Evolutionary conservation across 2,113 vertebrate genomes (phyloP).

Genomic region (Muntiacus reevesi): DNA sequence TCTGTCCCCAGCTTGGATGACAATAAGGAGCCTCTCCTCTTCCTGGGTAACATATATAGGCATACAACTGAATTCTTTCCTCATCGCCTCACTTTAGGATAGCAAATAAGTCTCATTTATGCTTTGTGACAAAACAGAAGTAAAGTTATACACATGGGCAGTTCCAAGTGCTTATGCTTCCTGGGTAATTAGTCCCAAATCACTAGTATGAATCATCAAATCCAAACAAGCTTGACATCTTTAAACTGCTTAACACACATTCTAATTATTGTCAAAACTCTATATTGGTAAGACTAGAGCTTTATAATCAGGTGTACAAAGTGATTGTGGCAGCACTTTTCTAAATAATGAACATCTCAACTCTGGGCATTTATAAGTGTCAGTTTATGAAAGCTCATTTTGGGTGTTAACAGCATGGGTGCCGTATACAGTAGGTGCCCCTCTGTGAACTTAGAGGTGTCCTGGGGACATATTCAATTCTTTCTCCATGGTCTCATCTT

Average conservation of each 20-base stretch:
- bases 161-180: neutral
- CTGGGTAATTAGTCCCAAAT: neutral
- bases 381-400: neutral
- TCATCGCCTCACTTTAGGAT: neutral
- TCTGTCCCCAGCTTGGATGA: neutral
- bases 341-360: neutral
- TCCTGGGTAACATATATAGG: neutral
- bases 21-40: neutral
- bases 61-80: neutral
- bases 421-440: neutral
- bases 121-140: neutral
- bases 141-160: neutral
- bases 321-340: neutral
- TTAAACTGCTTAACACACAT: neutral
- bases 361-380: neutral
- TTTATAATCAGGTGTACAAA: neutral
- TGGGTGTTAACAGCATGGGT: neutral
- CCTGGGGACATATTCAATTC: neutral
- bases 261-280: neutral
- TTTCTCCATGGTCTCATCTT: neutral
- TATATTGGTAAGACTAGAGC: neutral
- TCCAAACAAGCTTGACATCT: conserved; percentile 8
- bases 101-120: neutral
- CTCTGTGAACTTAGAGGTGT: neutral
- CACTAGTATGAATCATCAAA: conserved; percentile 1